phyloP scores from a whole-genome alignment of 64 coral and sea anemone genomes.

The Acropora tenuis region DNA sequence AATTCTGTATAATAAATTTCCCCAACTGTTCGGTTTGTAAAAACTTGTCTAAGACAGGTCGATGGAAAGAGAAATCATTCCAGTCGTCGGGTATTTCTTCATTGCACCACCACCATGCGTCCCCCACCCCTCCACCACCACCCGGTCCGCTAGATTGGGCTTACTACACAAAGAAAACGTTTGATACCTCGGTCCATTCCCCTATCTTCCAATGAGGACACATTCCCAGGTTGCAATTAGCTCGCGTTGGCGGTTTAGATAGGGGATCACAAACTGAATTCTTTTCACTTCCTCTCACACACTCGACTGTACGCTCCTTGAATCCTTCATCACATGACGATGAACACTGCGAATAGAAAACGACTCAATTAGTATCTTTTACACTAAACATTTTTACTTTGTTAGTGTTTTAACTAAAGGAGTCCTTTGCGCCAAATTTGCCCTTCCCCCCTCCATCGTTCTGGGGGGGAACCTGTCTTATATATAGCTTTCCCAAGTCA shows the following conservation, averaged over 20 bases:
- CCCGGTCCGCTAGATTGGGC: too few species aligned
- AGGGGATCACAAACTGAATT: slow-evolving; percentile 15
- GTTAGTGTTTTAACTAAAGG: not conserved
- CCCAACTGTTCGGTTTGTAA: too few species aligned
- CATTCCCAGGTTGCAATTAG: slow-evolving; percentile 40
- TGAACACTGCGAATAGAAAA: slow-evolving; percentile 56
- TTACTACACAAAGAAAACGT: not conserved
- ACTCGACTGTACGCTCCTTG: slow-evolving; percentile 41
- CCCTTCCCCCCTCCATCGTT: too few species aligned
- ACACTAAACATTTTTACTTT: not conserved
- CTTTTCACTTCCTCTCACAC: not conserved
- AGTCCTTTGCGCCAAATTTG: too few species aligned
- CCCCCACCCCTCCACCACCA: too few species aligned
- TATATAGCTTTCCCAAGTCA: too few species aligned
- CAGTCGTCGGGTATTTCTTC: too few species aligned
- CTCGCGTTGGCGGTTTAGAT: slow-evolving; percentile 25
- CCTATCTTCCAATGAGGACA: slow-evolving; percentile 70
- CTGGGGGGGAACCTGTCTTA: too few species aligned
- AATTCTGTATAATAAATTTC: too few species aligned
- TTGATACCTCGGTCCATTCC: slow-evolving; percentile 59
- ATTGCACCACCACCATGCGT: too few species aligned
- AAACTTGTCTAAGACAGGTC: too few species aligned
- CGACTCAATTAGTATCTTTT: not conserved
- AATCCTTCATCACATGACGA: slow-evolving; percentile 63
- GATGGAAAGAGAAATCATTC: too few species aligned